A percentile compares a stretch with the other conserved stretches of the same genome.
These are phyloP conservation scores for Spermophilus dauricus DNA, from an alignment of 2,113 vertebrate species.

Conservation along the genomic window DNA sequence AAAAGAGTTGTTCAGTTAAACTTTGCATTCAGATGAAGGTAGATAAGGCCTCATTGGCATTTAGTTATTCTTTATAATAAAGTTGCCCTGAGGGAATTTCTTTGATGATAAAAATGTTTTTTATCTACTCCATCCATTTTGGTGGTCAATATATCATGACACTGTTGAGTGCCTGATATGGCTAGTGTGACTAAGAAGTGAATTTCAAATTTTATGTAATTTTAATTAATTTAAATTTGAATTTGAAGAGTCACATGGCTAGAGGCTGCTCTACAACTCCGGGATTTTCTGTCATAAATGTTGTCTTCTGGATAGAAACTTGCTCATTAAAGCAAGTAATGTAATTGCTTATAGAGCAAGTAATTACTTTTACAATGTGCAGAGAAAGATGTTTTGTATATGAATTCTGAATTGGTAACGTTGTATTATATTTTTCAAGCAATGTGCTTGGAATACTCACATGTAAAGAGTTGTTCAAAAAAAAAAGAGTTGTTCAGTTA, in stretches of 20 bases:
- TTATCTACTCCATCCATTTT: neutral
- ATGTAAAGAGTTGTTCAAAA: neutral
- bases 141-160: neutral
- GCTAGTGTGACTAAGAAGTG: neutral
- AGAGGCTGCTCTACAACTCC: neutral
- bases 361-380: neutral
- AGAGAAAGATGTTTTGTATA: neutral
- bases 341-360: neutral
- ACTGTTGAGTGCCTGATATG: neutral
- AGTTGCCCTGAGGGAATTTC: neutral
- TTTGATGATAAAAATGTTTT: neutral
- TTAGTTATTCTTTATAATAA: neutral
- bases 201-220: conserved; percentile 32
- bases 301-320: neutral
- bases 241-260: neutral
- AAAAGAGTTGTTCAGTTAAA: neutral
- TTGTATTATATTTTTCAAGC: neutral
- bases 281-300: neutral
- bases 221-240: conserved; percentile 43
- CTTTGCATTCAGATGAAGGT: neutral
- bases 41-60: neutral
- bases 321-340: conserved; percentile 33
- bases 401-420: neutral
- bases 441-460: neutral
- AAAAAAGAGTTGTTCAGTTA: neutral